Evolutionary conservation across 1,140 invertebrate species (phyloP), one percentile per base, ranked within the genome.

Genomic region (Meloidogyne hapla): DNA sequence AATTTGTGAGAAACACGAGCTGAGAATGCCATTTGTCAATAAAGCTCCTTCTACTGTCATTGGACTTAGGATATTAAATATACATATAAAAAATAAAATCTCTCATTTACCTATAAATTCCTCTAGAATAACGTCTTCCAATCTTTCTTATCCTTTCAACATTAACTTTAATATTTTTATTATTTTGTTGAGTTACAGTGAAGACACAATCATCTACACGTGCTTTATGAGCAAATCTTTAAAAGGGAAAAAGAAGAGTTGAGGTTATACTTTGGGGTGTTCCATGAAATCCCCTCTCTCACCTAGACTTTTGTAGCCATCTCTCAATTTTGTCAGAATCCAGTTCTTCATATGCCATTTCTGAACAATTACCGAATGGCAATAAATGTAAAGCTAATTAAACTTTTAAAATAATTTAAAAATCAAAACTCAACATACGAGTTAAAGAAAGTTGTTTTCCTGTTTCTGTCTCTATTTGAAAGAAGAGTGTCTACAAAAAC

Each of bases 1-100:
- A 18, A 98, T 90, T 12, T 94, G 89, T 0, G 95, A 95, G 88
- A 98, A 99, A 87, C 95, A 98, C 0, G 95, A 97, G 1, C 93
- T 93, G 1, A 94, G 90, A 4, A 96, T 92, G 76, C 92, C 92
- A 87, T 98, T 92, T 1, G 98, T 93, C 28, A 98, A 90, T 13
- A 98, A 88, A 28, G 92, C 96, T 0, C 96, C 96, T 12, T 91
- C 90, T 21, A 87, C 87, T 0, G 96, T 99, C 15, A 98, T 89
- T 0, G 96, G 96, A 1, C 95, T 95, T 84, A 91, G 95, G 26
- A 69, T 40, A 69, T n/a, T n/a, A n/a, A n/a, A n/a, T n/a, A n/a
- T n/a, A n/a, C n/a, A n/a, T n/a, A n/a, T n/a, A n/a, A n/a, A n/a
- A n/a, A n/a, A n/a, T n/a, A n/a, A n/a, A n/a, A n/a, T n/a, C n/a